These are phyloP conservation scores for Craniophora ligustri DNA, from an alignment of 2,888 invertebrate genomes.

Conservation along the genomic window DNA sequence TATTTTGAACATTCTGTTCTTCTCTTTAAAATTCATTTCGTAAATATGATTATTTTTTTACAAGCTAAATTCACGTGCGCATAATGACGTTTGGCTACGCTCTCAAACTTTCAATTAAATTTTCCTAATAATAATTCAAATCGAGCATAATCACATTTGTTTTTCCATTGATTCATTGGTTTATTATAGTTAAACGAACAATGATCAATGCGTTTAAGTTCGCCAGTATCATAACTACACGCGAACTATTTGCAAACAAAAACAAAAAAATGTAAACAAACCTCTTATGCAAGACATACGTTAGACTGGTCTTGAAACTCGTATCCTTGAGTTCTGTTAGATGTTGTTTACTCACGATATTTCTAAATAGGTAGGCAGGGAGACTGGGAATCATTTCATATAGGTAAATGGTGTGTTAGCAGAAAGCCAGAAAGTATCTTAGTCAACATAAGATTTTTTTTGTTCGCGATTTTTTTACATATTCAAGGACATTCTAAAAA, in stretches of 20 bases:
- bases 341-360: slow-evolving; percentile 2
- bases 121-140: slow-evolving; percentile 5
- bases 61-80: background rate
- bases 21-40: slow-evolving; percentile 29
- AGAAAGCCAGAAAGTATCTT: background rate
- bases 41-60: slow-evolving; percentile 3
- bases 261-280: slow-evolving; percentile 57
- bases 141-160: slow-evolving; percentile 40
- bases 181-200: slow-evolving; percentile 60
- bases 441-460: too few relatives aligned
- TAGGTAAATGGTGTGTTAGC: too few relatives aligned
- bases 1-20: slow-evolving; percentile 29
- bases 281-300: slow-evolving; percentile 38
- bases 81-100: background rate
- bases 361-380: background rate
- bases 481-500: background rate
- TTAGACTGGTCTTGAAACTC: slow-evolving; percentile 30
- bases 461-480: too few relatives aligned
- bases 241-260: slow-evolving; percentile 64
- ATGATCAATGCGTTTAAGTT: slow-evolving; percentile 61
- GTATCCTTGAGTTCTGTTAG: slow-evolving; percentile 32
- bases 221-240: slow-evolving; percentile 54
- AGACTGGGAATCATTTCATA: too few relatives aligned
- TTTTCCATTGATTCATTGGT: slow-evolving; percentile 60
- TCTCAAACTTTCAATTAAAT: slow-evolving; percentile 1